These are phyloP conservation scores for Bubo bubo DNA, from an alignment of 2,113 vertebrate species.

Conservation along the genomic window DNA sequence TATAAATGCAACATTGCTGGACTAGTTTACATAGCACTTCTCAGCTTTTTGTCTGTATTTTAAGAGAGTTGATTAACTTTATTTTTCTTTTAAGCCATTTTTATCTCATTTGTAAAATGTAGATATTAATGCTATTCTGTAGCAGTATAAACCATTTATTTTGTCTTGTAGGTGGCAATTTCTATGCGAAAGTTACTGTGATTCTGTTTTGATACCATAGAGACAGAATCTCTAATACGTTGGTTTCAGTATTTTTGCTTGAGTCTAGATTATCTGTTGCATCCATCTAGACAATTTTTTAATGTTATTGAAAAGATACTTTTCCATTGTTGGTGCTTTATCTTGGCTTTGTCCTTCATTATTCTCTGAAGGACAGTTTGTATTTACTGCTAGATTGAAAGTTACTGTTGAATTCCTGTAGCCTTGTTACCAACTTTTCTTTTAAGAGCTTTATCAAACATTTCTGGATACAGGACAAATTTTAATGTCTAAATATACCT, in stretches of 20 bases:
- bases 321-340: not conserved
- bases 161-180: not conserved
- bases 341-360: not conserved
- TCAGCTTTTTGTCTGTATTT: not conserved
- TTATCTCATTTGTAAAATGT: not conserved
- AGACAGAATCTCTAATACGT: not conserved
- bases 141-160: not conserved
- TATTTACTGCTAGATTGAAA: not conserved
- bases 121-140: not conserved
- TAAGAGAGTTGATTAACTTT: not conserved
- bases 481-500: not conserved
- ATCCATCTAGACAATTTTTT: not conserved
- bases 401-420: not conserved
- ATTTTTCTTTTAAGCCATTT: not conserved
- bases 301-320: not conserved
- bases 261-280: not conserved
- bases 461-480: not conserved
- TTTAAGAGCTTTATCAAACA: not conserved
- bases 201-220: not conserved
- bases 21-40: not conserved
- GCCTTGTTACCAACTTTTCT: not conserved
- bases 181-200: not conserved
- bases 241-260: not conserved
- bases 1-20: not conserved
- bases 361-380: conserved; percentile 19